Conservation (phyloP, 2,888 invertebrate genomes). For the Amblyteles armatorius region DNA sequence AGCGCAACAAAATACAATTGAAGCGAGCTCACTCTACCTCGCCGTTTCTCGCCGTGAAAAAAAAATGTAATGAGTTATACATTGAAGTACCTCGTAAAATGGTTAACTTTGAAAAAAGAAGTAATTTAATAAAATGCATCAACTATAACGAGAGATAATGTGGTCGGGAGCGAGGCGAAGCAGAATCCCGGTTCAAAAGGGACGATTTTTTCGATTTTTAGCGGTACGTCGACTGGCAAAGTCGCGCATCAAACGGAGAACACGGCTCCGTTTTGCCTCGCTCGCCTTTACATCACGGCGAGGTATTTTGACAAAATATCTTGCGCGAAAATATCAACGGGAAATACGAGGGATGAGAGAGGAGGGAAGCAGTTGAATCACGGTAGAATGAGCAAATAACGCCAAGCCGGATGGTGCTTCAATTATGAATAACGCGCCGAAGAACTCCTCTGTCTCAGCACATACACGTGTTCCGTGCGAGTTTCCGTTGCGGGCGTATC, state of each 20-base stretch:
- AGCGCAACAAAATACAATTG: slow-evolving; percentile 16
- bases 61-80: neutral
- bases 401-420: slow-evolving; percentile 47
- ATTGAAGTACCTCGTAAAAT: neutral
- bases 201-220: neutral
- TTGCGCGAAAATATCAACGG: slow-evolving; percentile 1
- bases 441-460: slow-evolving; percentile 5
- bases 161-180: neutral
- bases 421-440: slow-evolving; percentile 57
- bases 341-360: slow-evolving; percentile 7
- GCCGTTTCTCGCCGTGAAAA: neutral
- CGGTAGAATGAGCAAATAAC: slow-evolving; percentile 43
- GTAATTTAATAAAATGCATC: neutral
- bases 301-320: slow-evolving; percentile 18
- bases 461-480: neutral
- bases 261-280: no score
- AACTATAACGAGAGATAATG: neutral
- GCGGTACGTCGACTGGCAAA: no score
- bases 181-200: neutral
- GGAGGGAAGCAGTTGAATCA: neutral
- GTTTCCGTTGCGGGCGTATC: neutral
- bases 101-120: slow-evolving; percentile 17
- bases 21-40: neutral
- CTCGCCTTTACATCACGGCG: neutral
- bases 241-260: no score